phyloP scores from a whole-genome alignment of 2,888 invertebrate species.

The Troides oblongomaculatus region DNA sequence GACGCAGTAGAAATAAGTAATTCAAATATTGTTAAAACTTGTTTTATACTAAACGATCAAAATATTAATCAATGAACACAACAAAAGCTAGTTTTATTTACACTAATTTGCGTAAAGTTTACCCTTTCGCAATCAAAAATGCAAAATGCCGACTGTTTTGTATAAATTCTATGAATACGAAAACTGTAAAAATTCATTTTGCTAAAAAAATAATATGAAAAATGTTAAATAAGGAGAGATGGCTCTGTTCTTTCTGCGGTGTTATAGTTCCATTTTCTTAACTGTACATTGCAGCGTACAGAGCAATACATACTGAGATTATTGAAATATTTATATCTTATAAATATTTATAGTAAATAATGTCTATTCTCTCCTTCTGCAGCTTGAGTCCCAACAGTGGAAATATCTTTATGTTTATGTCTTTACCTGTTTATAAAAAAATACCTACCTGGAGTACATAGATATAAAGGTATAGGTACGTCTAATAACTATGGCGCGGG shows the following conservation, averaged over 20 bases:
- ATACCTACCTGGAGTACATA: too few species aligned
- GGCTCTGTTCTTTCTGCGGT: slow-evolving; percentile 57
- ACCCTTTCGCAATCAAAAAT: slow-evolving; percentile 27
- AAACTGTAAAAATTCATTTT: slow-evolving; percentile 58
- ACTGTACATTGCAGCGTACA: slow-evolving; percentile 54
- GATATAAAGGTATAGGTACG: too few species aligned
- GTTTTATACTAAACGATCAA: too few species aligned
- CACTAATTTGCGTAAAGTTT: slow-evolving; percentile 16
- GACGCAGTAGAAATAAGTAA: too few species aligned
- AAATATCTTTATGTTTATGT: too few species aligned
- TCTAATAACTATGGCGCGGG: too few species aligned
- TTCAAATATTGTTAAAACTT: too few species aligned
- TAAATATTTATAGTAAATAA: background rate
- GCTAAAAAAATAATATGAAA: slow-evolving; percentile 64
- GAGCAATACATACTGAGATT: slow-evolving; percentile 41
- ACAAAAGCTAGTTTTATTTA: slow-evolving; percentile 3
- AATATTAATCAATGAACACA: slow-evolving; percentile 6
- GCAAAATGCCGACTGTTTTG: slow-evolving; percentile 37
- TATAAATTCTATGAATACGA: slow-evolving; percentile 47
- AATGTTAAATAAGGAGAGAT: slow-evolving; percentile 68
- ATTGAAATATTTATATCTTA: background rate
- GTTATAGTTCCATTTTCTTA: slow-evolving; percentile 63
- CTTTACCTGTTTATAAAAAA: too few species aligned
- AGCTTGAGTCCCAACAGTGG: too few species aligned
- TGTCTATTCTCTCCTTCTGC: too few species aligned